These are phyloP conservation scores for Buphagus erythrorhynchus DNA, from an alignment of 2,797 vertebrate species.

Conservation along the genomic window DNA sequence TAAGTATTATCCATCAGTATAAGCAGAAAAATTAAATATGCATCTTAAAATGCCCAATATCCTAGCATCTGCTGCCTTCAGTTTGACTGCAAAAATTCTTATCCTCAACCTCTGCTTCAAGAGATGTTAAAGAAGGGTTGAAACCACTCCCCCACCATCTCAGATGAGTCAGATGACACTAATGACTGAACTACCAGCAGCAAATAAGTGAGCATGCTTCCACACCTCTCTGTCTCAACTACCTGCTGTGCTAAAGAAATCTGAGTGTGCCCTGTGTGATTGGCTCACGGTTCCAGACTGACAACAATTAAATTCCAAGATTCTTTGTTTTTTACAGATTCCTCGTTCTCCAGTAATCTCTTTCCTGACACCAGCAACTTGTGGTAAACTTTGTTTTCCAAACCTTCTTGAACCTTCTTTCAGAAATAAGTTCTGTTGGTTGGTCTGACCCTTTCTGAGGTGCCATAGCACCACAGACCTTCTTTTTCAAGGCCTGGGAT, in stretches of 20 bases:
- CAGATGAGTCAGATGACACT: not conserved
- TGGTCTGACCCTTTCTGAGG: not conserved
- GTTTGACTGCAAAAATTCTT: not conserved
- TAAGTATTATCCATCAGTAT: not conserved
- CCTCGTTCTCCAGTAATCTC: not conserved
- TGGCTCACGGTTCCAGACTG: not conserved
- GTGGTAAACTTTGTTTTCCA: not conserved
- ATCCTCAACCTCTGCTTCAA: not conserved
- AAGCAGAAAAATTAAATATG: not conserved
- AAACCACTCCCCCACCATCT: not conserved
- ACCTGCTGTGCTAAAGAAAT: not conserved
- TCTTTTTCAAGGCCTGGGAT: not conserved
- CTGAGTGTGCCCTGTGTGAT: not conserved
- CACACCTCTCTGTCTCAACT: not conserved
- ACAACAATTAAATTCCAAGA: not conserved
- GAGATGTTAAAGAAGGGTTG: not conserved
- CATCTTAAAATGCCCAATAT: not conserved
- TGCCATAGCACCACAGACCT: not conserved
- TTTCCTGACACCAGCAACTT: not conserved
- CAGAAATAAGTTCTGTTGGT: not conserved
- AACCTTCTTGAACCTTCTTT: not conserved
- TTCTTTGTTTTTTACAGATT: not conserved
- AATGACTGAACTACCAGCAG: not conserved
- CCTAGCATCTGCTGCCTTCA: not conserved
- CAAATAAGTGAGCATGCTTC: rapidly evolving